Evolutionary conservation across 2,113 vertebrate genomes (phyloP).

Genomic region (Leuciscus idus): DNA sequence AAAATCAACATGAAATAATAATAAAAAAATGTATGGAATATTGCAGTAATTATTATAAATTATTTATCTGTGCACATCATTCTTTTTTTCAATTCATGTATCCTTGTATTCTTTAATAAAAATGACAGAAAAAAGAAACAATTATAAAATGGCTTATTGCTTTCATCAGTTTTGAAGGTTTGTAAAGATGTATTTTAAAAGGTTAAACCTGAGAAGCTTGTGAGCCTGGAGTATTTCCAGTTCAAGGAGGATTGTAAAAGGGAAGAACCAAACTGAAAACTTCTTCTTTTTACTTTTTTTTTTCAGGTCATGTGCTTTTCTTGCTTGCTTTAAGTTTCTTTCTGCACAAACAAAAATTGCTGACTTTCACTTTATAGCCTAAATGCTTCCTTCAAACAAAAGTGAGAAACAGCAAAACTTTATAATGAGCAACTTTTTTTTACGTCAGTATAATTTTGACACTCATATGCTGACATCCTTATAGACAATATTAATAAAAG

Average conservation of each 20-base stretch:
- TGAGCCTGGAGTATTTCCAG: background rate
- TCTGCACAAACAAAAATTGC: background rate
- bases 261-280: background rate
- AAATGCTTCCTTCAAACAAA: background rate
- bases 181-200: background rate
- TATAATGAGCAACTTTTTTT: background rate
- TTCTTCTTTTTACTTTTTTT: background rate
- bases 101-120: too few relatives aligned
- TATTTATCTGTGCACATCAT: too few relatives aligned
- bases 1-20: too few relatives aligned
- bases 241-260: background rate
- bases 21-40: too few relatives aligned
- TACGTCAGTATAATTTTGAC: background rate
- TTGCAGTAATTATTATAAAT: too few relatives aligned
- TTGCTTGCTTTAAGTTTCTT: constrained; percentile 1
- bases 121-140: background rate
- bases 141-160: background rate
- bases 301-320: constrained; percentile 32
- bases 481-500: too few relatives aligned
- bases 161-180: background rate
- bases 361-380: background rate
- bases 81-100: too few relatives aligned
- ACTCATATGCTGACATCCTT: background rate
- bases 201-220: background rate
- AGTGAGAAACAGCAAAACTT: background rate